Evolutionary conservation across 2,888 invertebrate genomes (phyloP), one percentile per base, ranked within the genome.

Genomic region (Subacronicta megacephala): DNA sequence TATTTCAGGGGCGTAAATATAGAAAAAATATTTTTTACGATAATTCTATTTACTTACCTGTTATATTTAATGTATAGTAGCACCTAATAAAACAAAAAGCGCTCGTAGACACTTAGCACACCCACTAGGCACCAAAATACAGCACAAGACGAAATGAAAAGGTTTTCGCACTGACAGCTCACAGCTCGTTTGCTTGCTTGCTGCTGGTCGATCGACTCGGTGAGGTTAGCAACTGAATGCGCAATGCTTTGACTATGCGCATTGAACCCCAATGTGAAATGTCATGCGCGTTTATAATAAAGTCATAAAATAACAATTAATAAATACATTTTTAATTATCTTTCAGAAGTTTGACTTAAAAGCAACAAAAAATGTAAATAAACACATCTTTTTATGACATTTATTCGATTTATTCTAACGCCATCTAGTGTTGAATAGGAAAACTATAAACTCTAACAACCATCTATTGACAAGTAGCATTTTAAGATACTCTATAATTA

Each of bases 221-320:
- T 86, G 85, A 90, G 90, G 90, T 90, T 90, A 90, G 86, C 86
- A 79, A 86, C 86, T 82, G 83, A 86, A 92, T 93, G 93, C 93
- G 93, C 93, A 93, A 93, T 90, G 92, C 90, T 92, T 90, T 92
- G 93, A 93, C 88, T 93, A 92, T 94, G 93, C 93, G 93, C 93
- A 92, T 87, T 93, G 85, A 90, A 85, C 84, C 86, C 87, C 75
- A 73, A 72, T 77, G 75, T 70, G 80, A 83, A 87, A 82, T 84
- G 89, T 82, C 93, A 93, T 93, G 93, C 93, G 93, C 93, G 85
- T 74, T 78, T 72, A 44, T 26, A 58, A 15, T n/a, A 40, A 17
- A 40, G 7, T 36, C 38, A n/a, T 36, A 5, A 53, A 44, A 53
- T 46, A 26, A 18, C 2, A 20, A 13, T 45, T 36, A 49, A 37